phyloP scores from a whole-genome alignment of 2,888 invertebrate genomes.

The Dynastes grantii region DNA sequence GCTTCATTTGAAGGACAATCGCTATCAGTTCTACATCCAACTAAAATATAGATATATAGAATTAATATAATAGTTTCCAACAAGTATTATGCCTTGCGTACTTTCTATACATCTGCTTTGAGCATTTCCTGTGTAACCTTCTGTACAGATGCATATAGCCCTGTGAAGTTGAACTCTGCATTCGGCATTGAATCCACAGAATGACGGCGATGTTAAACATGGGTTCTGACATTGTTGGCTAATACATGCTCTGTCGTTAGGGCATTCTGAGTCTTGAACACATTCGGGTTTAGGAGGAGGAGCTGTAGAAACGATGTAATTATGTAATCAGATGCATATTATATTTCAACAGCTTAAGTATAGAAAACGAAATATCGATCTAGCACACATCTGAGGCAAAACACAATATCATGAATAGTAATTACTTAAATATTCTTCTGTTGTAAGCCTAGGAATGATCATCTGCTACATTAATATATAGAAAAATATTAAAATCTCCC shows the following conservation, averaged over 20 bases:
- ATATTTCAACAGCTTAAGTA: too few species aligned
- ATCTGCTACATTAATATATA: not conserved
- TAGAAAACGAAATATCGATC: too few species aligned
- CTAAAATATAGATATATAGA: constrained; percentile 65
- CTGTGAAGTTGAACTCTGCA: constrained; percentile 86
- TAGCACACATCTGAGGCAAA: too few species aligned
- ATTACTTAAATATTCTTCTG: not conserved
- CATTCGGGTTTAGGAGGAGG: constrained; percentile 83
- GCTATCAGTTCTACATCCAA: constrained; percentile 88
- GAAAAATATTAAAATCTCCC: too few species aligned
- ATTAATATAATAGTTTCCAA: not conserved
- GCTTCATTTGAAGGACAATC: constrained; percentile 88
- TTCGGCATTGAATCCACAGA: constrained; percentile 85
- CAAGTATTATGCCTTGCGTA: constrained; percentile 65
- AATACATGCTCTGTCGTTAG: constrained; percentile 87
- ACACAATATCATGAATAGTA: too few species aligned
- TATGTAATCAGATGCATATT: not conserved
- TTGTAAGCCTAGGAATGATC: not conserved
- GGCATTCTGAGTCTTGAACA: constrained; percentile 82
- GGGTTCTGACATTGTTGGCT: constrained; percentile 83
- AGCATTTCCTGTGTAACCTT: constrained; percentile 89
- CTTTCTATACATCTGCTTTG: constrained; percentile 84
- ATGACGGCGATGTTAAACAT: constrained; percentile 77
- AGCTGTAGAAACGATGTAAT: constrained; percentile 56
- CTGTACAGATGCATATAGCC: constrained; percentile 86